Conservation (phyloP, 2,113 vertebrate species). For the Erythrocebus patas region DNA sequence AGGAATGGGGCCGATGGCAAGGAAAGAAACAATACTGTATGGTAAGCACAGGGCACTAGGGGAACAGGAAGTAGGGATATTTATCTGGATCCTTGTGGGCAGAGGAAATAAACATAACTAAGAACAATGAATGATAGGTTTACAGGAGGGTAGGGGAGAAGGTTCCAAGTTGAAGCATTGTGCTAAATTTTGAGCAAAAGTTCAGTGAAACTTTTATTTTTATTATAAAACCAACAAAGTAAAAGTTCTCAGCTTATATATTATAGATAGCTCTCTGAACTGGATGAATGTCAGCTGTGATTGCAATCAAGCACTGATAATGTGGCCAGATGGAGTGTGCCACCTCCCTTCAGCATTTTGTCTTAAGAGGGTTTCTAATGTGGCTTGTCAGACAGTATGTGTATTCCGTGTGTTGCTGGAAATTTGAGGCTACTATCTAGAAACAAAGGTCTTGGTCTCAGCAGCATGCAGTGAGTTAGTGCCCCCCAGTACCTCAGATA, state of each 20-base stretch:
- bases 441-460: neutral
- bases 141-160: too few species aligned
- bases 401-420: neutral
- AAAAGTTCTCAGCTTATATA: neutral
- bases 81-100: neutral
- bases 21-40: neutral
- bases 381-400: neutral
- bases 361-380: neutral
- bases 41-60: too few species aligned
- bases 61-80: neutral
- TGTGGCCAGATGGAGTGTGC: neutral
- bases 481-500: neutral
- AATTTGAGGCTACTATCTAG: neutral
- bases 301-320: neutral
- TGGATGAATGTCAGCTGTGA: neutral
- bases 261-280: neutral
- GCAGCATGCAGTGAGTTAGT: neutral
- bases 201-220: conserved; percentile 9
- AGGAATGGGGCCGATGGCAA: neutral
- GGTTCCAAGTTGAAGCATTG: neutral
- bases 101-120: neutral
- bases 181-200: neutral
- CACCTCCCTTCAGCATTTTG: neutral
- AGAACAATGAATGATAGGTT: neutral
- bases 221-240: neutral